Evolutionary conservation across 2,797 vertebrate genomes (phyloP), one percentile per base, ranked within the genome.

Genomic region (Anguilla anguilla): DNA sequence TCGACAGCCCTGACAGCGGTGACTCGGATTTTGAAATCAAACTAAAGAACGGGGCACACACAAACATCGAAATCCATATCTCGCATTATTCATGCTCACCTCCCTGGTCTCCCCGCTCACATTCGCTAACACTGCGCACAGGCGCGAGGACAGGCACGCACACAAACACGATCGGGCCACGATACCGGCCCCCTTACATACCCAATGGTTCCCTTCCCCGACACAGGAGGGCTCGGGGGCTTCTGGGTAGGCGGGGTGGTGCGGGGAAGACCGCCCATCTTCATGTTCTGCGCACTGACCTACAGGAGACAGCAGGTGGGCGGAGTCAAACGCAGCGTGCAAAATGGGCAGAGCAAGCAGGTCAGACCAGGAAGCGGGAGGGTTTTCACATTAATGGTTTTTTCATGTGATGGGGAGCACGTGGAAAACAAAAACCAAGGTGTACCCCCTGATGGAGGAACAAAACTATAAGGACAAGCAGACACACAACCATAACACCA

Each of bases 281-380:
- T 99, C 98, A 99, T 98, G 91, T 98, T 99, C 96, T 99, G 98
- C 89, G 98, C 97, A 88, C 98, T 99, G 94, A 99, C 99, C 99
- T 99, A 92, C 88, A 59, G 91, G 92, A 88, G 92, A 85, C 74
- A 79, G 17, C 74, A 19, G 39, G 83, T 7, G 39, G 53, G 39
- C 1, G 69, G 53, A 86, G 64, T 25, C 85, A 77, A 69, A 87
- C 84, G 84, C 77, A 1, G 35, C 85, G 84, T 53, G 55, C 53
- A 59, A 46, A 51, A 55, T 35, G 13, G 25, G 28, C 35, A 19
- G 67, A 49, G 35, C 3, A 11, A 2, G 55, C 51, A 64, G 11
- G 5, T 11, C 31, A 11, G 7, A 31, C 10, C 28, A 59, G 55
- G 59, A 39, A 43, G 31, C 84, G 22, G 84, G 35, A 43, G 17